Evolutionary conservation across 2,888 invertebrate species (phyloP).

Genomic region (Erebia palarica): DNA sequence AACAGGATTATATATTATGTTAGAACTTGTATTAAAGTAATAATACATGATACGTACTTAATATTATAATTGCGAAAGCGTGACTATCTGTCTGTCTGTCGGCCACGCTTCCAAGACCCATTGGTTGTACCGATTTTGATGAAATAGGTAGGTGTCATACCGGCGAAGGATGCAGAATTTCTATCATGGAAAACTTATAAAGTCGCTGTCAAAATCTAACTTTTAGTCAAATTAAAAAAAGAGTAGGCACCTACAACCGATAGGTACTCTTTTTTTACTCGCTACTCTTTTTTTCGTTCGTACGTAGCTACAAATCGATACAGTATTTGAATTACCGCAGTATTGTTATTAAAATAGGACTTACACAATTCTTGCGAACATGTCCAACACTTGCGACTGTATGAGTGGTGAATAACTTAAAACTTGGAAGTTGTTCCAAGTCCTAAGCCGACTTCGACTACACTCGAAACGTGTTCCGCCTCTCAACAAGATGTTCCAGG

Average conservation of each 20-base stretch:
- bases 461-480: conserved; percentile 38
- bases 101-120: too few species aligned
- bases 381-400: conserved; percentile 31
- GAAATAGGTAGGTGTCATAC: too few species aligned
- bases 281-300: too few species aligned
- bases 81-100: background rate
- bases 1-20: conserved; percentile 6
- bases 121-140: too few species aligned
- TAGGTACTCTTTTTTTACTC: too few species aligned
- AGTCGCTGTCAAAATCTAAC: too few species aligned
- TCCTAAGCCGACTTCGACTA: conserved; percentile 32
- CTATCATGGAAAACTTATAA: too few species aligned
- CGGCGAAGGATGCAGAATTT: too few species aligned
- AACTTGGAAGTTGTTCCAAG: conserved; percentile 35
- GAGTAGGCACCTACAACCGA: too few species aligned
- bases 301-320: background rate
- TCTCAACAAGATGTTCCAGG: conserved; percentile 36
- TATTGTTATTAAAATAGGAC: conserved; percentile 28
- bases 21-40: background rate
- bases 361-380: conserved; percentile 33
- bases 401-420: conserved; percentile 39
- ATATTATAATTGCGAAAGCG: too few species aligned
- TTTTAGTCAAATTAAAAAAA: too few species aligned
- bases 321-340: conserved; percentile 19
- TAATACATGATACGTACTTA: too few species aligned